Evolutionary conservation across 2,888 invertebrate species (phyloP).

Genomic region (Papilio demoleus): DNA sequence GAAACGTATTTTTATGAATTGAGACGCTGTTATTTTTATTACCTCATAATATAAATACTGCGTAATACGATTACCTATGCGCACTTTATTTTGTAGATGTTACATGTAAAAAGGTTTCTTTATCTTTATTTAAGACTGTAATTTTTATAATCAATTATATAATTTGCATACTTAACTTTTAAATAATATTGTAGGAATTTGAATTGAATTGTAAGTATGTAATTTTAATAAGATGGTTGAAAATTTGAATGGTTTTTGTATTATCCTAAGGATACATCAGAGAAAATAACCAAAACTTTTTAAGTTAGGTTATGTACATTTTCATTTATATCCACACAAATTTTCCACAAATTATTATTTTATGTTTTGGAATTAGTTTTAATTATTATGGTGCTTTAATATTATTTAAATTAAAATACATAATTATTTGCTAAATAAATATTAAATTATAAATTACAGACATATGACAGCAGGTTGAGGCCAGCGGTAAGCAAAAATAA

Average conservation of each 20-base stretch:
- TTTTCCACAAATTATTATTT: too few relatives aligned
- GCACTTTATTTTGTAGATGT: not conserved
- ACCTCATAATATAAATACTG: not conserved
- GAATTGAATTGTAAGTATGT: too few relatives aligned
- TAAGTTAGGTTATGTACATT: too few relatives aligned
- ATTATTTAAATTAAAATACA: not conserved
- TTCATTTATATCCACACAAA: too few relatives aligned
- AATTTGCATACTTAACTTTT: too few relatives aligned
- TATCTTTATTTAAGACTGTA: not conserved
- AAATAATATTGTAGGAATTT: too few relatives aligned
- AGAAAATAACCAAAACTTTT: too few relatives aligned
- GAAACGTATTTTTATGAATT: not conserved
- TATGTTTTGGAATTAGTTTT: not conserved
- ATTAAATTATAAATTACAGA: slow-evolving; percentile 68
- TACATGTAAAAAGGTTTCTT: too few relatives aligned
- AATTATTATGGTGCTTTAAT: not conserved
- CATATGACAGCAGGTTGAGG: slow-evolving; percentile 66
- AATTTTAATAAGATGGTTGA: too few relatives aligned
- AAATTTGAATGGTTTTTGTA: too few relatives aligned
- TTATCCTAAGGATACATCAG: too few relatives aligned
- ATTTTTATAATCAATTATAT: too few relatives aligned
- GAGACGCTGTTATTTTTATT: not conserved
- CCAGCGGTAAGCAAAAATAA: slow-evolving; percentile 73
- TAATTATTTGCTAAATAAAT: slow-evolving; percentile 35
- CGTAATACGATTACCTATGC: not conserved